Evolutionary conservation across 2,888 invertebrate genomes (phyloP).

Genomic region (Matsumyia berberina): DNA sequence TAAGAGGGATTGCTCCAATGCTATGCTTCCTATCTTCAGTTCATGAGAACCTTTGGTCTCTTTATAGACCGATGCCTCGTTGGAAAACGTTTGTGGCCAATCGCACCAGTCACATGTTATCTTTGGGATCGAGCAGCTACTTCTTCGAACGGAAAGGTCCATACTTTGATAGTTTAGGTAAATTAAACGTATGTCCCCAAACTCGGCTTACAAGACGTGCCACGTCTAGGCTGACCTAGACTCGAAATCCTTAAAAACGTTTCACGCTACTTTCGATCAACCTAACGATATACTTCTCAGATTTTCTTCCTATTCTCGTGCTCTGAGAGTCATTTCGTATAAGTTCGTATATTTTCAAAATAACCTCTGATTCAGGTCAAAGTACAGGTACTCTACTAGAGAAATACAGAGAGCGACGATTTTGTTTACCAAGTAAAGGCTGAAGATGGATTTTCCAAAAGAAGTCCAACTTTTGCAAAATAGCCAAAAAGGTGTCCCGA

Average conservation of each 20-base stretch:
- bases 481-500: not conserved
- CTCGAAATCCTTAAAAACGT: slow-evolving; percentile 23
- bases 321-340: slow-evolving; percentile 39
- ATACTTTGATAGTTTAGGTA: no score
- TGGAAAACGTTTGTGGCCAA: slow-evolving; percentile 31
- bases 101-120: slow-evolving; percentile 40
- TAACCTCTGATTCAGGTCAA: not conserved
- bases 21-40: not conserved
- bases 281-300: slow-evolving; percentile 2
- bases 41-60: not conserved
- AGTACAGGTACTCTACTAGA: not conserved
- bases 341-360: slow-evolving; percentile 20
- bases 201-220: no score
- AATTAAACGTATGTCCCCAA: no score
- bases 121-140: slow-evolving; percentile 37
- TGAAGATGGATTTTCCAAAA: not conserved
- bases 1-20: no score
- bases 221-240: slow-evolving; percentile 33
- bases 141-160: no score
- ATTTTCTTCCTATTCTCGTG: slow-evolving; percentile 38
- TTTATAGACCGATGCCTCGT: slow-evolving; percentile 42
- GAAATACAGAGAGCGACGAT: slow-evolving; percentile 12
- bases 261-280: not conserved
- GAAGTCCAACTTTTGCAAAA: not conserved
- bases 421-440: not conserved